A percentile compares a stretch with the other conserved stretches of the same genome.
Evolutionary conservation across 1,140 invertebrate species (phyloP).

Genomic region (Pissodes strobi): DNA sequence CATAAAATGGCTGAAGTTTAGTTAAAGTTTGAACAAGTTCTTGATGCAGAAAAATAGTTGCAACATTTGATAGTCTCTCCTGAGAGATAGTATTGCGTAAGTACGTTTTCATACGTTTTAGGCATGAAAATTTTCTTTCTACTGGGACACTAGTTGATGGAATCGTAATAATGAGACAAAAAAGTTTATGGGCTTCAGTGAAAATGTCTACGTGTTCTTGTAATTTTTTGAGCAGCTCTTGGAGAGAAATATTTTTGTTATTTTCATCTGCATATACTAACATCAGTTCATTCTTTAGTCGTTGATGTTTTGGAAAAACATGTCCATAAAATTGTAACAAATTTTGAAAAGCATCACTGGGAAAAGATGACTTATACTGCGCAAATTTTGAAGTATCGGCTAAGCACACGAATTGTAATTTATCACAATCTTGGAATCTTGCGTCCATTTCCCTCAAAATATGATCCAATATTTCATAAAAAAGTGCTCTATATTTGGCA

Average conservation of each 20-base stretch:
- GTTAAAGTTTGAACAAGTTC: background rate
- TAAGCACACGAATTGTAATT: background rate
- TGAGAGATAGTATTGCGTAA: no score
- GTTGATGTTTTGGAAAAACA: background rate
- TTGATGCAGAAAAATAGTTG: background rate
- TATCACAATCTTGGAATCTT: background rate
- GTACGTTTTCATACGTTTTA: no score
- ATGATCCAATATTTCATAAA: background rate
- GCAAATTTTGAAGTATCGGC: background rate
- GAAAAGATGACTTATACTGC: background rate
- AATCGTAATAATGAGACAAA: background rate
- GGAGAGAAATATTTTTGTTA: background rate
- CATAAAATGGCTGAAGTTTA: background rate
- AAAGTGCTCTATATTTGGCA: no score
- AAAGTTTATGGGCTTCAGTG: constrained; percentile 9
- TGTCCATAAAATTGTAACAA: background rate
- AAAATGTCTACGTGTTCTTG: background rate
- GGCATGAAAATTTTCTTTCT: background rate
- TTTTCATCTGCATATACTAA: background rate
- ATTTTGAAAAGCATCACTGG: background rate
- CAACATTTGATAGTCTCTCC: background rate
- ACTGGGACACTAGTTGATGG: background rate
- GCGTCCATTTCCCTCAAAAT: constrained; percentile 1
- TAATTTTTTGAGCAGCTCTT: background rate
- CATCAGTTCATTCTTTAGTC: background rate